Conservation (phyloP, 2,797 vertebrate genomes). For the Siniperca undulata region DNA sequence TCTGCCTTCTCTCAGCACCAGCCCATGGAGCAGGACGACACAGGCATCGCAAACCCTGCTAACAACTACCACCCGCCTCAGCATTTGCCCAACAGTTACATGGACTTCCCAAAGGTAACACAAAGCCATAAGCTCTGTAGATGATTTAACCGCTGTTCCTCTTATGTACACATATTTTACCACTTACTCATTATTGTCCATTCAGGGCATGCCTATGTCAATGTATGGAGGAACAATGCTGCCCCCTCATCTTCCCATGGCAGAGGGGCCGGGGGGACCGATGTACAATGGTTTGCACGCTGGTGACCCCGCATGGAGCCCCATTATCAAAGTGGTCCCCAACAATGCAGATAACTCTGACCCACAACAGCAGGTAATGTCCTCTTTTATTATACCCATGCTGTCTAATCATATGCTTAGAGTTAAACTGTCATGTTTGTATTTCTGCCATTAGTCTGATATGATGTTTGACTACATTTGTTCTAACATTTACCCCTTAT, state of each 20-base stretch:
- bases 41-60: conserved; percentile 96
- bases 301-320: conserved; percentile 97
- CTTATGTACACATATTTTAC: not conserved
- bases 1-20: conserved; percentile 98
- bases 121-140: not conserved
- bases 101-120: conserved; percentile 97
- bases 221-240: conserved; percentile 98
- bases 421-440: not conserved
- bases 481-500: not conserved
- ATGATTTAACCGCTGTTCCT: not conserved
- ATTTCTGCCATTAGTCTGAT: not conserved
- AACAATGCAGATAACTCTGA: conserved; percentile 96
- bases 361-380: conserved; percentile 95
- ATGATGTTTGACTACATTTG: not conserved
- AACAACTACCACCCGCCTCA: conserved; percentile 97
- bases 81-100: conserved; percentile 94
- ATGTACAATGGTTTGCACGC: conserved; percentile 97
- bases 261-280: conserved; percentile 93
- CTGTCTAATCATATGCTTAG: not conserved
- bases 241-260: conserved; percentile 94
- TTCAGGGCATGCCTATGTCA: conserved; percentile 95
- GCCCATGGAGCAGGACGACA: conserved; percentile 98
- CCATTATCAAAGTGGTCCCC: conserved; percentile 98
- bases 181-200: not conserved
- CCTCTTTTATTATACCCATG: not conserved